Evolutionary conservation across 2,797 vertebrate genomes (phyloP).

Genomic region (Acridotheres tristis): DNA sequence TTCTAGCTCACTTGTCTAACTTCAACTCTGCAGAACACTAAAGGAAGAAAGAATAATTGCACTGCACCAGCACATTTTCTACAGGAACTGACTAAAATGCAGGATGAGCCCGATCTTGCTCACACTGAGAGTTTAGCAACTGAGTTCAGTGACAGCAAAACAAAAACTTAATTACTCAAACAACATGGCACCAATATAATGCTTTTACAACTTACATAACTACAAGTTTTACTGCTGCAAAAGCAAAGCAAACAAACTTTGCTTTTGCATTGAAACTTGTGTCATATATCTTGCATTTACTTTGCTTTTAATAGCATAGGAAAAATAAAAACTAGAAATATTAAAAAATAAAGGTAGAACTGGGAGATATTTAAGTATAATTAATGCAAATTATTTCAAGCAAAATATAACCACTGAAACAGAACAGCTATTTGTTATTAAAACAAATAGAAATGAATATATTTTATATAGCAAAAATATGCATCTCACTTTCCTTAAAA

Average conservation of each 20-base stretch:
- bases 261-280: neutral
- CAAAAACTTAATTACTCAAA: neutral
- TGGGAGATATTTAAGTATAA: neutral
- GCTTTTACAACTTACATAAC: neutral
- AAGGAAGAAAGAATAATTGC: slow-evolving; percentile 35
- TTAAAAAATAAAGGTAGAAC: neutral
- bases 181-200: neutral
- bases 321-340: neutral
- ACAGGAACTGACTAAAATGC: neutral
- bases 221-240: neutral
- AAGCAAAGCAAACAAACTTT: neutral
- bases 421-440: neutral
- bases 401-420: neutral
- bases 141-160: neutral
- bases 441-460: neutral
- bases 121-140: neutral
- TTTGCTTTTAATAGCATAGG: neutral
- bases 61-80: neutral
- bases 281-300: neutral
- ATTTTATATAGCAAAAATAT: neutral
- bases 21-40: slow-evolving; percentile 31
- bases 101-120: neutral
- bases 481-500: neutral
- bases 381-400: neutral
- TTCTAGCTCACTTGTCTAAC: slow-evolving; percentile 38